phyloP scores from a whole-genome alignment of 37 sponge, comb jelly and placozoan genomes.

The Dysidea cf. avara region DNA sequence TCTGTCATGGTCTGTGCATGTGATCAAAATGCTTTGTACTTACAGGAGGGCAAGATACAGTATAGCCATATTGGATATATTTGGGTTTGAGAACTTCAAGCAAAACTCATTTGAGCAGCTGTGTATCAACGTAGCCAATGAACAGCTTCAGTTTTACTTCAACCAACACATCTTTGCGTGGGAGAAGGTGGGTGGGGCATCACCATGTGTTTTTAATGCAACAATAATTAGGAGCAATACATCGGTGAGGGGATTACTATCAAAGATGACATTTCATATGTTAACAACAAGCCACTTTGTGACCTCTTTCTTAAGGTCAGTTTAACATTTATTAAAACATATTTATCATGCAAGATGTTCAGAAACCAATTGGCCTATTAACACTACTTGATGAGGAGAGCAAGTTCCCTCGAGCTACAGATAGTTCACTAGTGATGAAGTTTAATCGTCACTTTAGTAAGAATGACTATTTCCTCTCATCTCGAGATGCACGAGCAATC shows the following conservation, averaged over 20 bases:
- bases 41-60: conserved; percentile 1
- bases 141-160: conserved; percentile 90
- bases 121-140: conserved; percentile 87
- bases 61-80: conserved; percentile 85
- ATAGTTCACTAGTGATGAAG: conserved; percentile 56
- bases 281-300: conserved; percentile 27
- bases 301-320: conserved; percentile 35
- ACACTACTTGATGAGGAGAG: conserved; percentile 84
- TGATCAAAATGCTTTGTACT: no score
- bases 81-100: conserved; percentile 88
- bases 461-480: conserved; percentile 28
- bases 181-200: conserved; percentile 62
- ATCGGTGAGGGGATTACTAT: conserved; percentile 28
- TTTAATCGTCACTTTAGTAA: conserved; percentile 25
- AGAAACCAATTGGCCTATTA: conserved; percentile 80
- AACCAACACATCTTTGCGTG: conserved; percentile 87
- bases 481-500: conserved; percentile 23
- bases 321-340: no score
- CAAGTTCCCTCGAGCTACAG: conserved; percentile 72
- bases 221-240: conserved; percentile 18
- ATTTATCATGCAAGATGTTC: no score
- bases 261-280: conserved; percentile 7
- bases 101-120: conserved; percentile 86
- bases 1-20: no score
- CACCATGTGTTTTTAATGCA: no score